phyloP scores from a whole-genome alignment of 2,888 invertebrate species.

The Tachina lurida region DNA sequence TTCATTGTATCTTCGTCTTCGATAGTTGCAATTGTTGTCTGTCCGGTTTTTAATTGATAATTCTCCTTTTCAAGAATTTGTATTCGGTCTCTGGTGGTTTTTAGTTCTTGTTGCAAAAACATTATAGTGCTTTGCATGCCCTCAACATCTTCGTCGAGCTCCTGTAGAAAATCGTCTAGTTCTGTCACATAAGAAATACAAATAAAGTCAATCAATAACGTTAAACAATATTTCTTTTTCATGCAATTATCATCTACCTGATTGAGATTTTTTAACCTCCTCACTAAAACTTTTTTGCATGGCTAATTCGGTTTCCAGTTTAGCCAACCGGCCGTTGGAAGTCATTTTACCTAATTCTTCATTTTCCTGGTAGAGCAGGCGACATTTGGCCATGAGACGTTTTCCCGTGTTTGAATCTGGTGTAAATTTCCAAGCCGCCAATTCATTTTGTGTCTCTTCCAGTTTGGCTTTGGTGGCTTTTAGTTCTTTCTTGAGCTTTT shows the following conservation, averaged over 20 bases:
- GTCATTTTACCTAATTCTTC: slow-evolving; percentile 98
- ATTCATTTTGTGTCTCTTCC: slow-evolving; percentile 98
- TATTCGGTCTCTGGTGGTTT: slow-evolving; percentile 90
- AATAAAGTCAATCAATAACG: background rate
- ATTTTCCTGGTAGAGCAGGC: slow-evolving; percentile 97
- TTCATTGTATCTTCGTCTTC: slow-evolving; percentile 42
- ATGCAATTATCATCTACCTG: slow-evolving; percentile 86
- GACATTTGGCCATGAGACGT: slow-evolving; percentile 98
- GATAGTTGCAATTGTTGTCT: slow-evolving; percentile 41
- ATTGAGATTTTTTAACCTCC: slow-evolving; percentile 98
- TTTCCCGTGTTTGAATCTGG: slow-evolving; percentile 99
- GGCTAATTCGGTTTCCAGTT: slow-evolving; percentile 97
- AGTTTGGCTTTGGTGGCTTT: slow-evolving; percentile 94
- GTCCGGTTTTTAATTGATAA: slow-evolving; percentile 77
- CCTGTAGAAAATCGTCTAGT: slow-evolving; percentile 96
- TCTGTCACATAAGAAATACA: slow-evolving; percentile 84
- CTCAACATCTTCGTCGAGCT: slow-evolving; percentile 98
- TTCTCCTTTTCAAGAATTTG: slow-evolving; percentile 86
- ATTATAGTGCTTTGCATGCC: slow-evolving; percentile 99
- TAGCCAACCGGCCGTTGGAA: slow-evolving; percentile 96
- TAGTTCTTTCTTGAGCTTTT: slow-evolving; percentile 94
- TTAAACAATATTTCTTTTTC: background rate
- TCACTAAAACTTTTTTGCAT: slow-evolving; percentile 97
- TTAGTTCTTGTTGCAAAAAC: slow-evolving; percentile 95
- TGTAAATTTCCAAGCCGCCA: slow-evolving; percentile 99